Conservation (phyloP, 2,888 invertebrate species). For the Sussaba pulchella region DNA sequence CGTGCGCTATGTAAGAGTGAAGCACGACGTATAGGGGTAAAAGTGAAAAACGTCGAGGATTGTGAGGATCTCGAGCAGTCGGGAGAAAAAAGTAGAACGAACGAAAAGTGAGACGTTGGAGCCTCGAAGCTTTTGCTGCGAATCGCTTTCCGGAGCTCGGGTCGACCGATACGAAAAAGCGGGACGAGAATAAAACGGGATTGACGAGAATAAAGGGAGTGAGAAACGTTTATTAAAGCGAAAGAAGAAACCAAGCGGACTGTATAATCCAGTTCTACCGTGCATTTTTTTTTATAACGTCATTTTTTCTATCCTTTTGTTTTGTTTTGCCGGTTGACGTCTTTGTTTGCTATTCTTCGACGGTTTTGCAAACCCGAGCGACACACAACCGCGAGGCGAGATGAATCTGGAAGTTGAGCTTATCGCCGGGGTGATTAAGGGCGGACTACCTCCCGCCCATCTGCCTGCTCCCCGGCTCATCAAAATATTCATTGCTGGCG, state of each 20-base stretch:
- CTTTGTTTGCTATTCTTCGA: not conserved
- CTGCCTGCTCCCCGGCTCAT: constrained; percentile 87
- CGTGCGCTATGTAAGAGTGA: not conserved
- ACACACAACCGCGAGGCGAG: constrained; percentile 19
- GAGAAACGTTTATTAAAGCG: constrained; percentile 5
- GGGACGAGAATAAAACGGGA: constrained; percentile 18
- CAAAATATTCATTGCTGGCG: constrained; percentile 87
- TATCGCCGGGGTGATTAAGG: constrained; percentile 81
- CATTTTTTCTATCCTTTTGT: not conserved
- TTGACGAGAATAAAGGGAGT: constrained; percentile 5
- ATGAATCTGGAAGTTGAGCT: constrained; percentile 83
- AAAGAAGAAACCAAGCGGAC: not conserved
- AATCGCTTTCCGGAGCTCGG: constrained; percentile 14
- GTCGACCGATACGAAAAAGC: constrained; percentile 9
- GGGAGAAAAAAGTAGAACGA: constrained; percentile 5
- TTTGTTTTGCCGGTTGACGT: constrained; percentile 1
- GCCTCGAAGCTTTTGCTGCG: not conserved
- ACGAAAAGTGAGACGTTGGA: not conserved
- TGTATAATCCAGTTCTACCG: not conserved
- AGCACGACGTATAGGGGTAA: too few relatives aligned
- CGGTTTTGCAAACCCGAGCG: too few relatives aligned
- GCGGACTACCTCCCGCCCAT: constrained; percentile 79
- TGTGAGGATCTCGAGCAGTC: constrained; percentile 16
- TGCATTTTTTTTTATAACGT: constrained; percentile 23
- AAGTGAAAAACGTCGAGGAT: not conserved